A percentile compares a stretch with the other conserved stretches of the same genome.
phyloP scores from a whole-genome alignment of 2,113 vertebrate species.

The Zapus hudsonius region DNA sequence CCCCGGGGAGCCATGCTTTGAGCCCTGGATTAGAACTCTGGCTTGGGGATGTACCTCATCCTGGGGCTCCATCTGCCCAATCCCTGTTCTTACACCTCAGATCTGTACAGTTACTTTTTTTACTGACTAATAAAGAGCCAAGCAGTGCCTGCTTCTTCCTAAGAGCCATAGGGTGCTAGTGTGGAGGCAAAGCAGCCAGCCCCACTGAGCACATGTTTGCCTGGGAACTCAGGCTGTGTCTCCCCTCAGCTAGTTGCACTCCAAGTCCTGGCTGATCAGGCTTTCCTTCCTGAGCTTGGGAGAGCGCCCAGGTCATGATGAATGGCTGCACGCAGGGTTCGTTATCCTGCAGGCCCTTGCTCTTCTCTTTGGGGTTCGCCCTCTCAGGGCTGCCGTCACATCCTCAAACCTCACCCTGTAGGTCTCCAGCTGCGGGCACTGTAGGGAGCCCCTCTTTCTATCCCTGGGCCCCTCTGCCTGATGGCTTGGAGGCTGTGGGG shows the following conservation, averaged over 20 bases:
- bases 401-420: not conserved
- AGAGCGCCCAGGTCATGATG: not conserved
- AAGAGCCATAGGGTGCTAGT: not conserved
- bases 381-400: not conserved
- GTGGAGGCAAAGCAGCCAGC: not conserved
- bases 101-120: constrained; percentile 72
- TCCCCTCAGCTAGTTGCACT: not conserved
- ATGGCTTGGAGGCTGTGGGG: not conserved
- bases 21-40: not conserved
- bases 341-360: not conserved
- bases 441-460: not conserved
- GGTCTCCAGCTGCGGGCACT: not conserved
- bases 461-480: not conserved
- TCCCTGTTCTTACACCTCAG: not conserved
- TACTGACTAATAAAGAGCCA: constrained; percentile 75
- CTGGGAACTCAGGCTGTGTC: not conserved
- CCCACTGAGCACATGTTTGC: not conserved
- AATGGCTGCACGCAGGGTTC: not conserved
- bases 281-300: not conserved
- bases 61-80: not conserved
- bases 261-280: not conserved
- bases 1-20: not conserved
- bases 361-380: not conserved
- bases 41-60: not conserved
- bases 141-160: constrained; percentile 5